Evolutionary conservation across 2,113 vertebrate species (phyloP), one percentile per base, ranked within the genome.

Genomic region (Aythya baeri): DNA sequence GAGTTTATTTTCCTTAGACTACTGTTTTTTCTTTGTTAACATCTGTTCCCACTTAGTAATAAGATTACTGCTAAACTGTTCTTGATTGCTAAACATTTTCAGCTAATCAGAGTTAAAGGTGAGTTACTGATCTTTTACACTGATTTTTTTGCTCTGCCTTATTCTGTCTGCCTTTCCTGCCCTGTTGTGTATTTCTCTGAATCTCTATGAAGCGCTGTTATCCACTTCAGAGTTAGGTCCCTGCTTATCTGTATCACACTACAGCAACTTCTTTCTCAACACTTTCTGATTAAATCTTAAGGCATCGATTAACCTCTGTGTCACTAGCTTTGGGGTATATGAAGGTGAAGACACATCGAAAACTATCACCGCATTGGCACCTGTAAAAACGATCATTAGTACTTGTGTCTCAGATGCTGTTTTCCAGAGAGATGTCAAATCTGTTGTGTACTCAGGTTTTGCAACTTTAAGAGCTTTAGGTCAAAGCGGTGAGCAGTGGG

Each of bases 211-310:
- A 86, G 22, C 23, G 17, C 17, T 50, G 4, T 44, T 82, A 54
- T 2, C 17, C 26, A 20, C 74, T 49, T 67, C 21, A 55, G 43
- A 74, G 26, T 49, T 46, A 58, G 27, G 31, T 63, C 67, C 18
- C 74, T 93, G 27, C 57, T 92, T 92, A 36, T 84, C 74, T 84
- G 23, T 85, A 26, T 87, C 54, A 22, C 38, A 26, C 23, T 26
- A 25, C 14, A 70, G 49, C 12, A 50, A 49, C 71, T 89, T 85
- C 50, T 91, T 78, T 89, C 62, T 93, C 74, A 74, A 80, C 82
- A 80, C 59, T 57, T 94, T 85, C 44, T 92, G 87, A 93, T 94
- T 89, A 89, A 84, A 79, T 91, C 78, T 87, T 32, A 58, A 82
- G 78, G 29, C 55, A 89, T 87, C 3, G 38, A 91, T 95, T 89